phyloP scores from a whole-genome alignment of 2,113 vertebrate species.

The Anser cygnoides region DNA sequence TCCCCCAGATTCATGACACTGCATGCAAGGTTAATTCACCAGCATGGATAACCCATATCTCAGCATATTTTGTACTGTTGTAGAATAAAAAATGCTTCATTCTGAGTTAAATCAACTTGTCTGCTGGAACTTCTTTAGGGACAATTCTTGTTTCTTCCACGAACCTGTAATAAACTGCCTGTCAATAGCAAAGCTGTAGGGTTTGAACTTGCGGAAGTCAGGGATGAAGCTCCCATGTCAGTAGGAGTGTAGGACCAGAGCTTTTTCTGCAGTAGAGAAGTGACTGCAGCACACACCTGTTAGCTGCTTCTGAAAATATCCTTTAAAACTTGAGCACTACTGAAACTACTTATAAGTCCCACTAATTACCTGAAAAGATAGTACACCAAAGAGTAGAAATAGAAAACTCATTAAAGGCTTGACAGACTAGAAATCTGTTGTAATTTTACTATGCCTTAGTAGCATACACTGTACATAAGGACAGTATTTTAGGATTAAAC shows the following conservation, averaged over 20 bases:
- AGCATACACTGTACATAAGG: not conserved
- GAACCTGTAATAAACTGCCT: not conserved
- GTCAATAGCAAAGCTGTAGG: not conserved
- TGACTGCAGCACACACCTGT: not conserved
- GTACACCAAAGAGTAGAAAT: slow-evolving; percentile 36
- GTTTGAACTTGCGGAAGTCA: not conserved
- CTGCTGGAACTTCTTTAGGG: not conserved
- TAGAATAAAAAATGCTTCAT: not conserved
- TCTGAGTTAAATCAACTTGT: not conserved
- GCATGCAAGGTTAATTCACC: not conserved
- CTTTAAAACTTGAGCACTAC: not conserved
- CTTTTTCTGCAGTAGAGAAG: not conserved
- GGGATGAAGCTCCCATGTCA: not conserved
- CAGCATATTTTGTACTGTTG: not conserved
- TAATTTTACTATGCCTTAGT: slow-evolving; percentile 13
- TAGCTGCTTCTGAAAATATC: not conserved
- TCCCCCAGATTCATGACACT: not conserved
- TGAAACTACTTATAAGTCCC: slow-evolving; percentile 5
- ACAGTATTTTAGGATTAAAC: slow-evolving; percentile 52
- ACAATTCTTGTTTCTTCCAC: not conserved
- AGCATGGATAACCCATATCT: not conserved
- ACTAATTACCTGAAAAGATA: slow-evolving; percentile 40
- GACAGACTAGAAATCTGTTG: slow-evolving; percentile 60
- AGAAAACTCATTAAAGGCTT: slow-evolving; percentile 57
- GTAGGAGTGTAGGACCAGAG: not conserved